Evolutionary conservation across 2,113 vertebrate genomes (phyloP).

Genomic region (Ursus arctos): DNA sequence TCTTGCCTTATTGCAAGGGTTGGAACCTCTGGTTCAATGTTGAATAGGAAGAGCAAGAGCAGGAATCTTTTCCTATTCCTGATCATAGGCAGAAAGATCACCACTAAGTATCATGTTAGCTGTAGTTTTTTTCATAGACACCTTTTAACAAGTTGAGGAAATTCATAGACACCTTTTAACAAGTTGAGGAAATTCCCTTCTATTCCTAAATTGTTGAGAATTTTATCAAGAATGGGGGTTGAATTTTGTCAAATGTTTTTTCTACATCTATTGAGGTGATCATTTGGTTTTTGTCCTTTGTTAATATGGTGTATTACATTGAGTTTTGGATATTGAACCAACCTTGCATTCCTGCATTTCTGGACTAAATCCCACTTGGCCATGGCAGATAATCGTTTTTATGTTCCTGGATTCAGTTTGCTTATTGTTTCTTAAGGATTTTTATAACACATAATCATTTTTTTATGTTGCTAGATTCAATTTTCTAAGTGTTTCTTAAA

Average conservation of each 20-base stretch:
- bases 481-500: not conserved
- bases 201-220: not conserved
- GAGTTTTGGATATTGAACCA: not conserved
- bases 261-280: not conserved
- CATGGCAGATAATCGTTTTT: not conserved
- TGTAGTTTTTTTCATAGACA: not conserved
- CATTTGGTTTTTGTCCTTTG: not conserved
- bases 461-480: not conserved
- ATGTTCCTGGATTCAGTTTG: not conserved
- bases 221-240: not conserved
- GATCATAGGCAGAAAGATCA: not conserved
- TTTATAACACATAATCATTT: not conserved
- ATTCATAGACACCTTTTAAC: not conserved
- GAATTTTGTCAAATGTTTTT: not conserved
- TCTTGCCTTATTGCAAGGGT: not conserved
- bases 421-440: not conserved
- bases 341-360: not conserved
- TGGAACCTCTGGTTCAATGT: not conserved
- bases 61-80: not conserved
- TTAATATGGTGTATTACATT: not conserved
- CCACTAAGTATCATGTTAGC: not conserved
- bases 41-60: not conserved
- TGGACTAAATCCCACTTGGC: not conserved
- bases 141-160: not conserved
- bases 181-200: not conserved